Percentiles rank a stretch among this genome's conserved stretches.
Evolutionary conservation across 2,888 invertebrate genomes (phyloP).

Genomic region (Eupithecia subumbrata): DNA sequence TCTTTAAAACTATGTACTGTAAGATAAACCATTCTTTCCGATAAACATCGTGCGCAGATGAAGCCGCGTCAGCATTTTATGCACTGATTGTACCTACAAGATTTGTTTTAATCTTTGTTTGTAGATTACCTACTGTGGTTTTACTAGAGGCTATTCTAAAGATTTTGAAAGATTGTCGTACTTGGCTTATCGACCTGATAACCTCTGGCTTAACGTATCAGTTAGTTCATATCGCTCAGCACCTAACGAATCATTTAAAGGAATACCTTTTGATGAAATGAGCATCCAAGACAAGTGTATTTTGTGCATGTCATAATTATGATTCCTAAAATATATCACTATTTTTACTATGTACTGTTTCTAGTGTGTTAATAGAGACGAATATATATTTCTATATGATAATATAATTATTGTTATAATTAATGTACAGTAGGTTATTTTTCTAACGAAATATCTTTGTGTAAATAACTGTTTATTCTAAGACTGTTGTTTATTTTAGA

Average conservation of each 20-base stretch:
- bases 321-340: slow-evolving; percentile 79
- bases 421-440: slow-evolving; percentile 81
- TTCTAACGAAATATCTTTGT: slow-evolving; percentile 74
- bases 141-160: neutral
- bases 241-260: neutral
- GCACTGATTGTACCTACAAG: neutral
- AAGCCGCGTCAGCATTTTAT: neutral
- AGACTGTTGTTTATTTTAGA: slow-evolving; percentile 83
- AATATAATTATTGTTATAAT: slow-evolving; percentile 69
- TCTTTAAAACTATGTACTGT: neutral
- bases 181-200: too few relatives aligned
- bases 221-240: neutral
- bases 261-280: neutral
- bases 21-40: neutral
- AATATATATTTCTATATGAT: slow-evolving; percentile 80
- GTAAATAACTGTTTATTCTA: slow-evolving; percentile 82
- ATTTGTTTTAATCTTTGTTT: neutral
- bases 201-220: too few relatives aligned
- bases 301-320: slow-evolving; percentile 51
- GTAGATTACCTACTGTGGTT: neutral
- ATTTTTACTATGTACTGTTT: slow-evolving; percentile 78
- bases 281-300: slow-evolving; percentile 50
- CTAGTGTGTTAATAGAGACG: slow-evolving; percentile 78
- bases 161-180: neutral
- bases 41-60: neutral